These are phyloP conservation scores for Panonychus citri DNA, from an alignment of 1,140 invertebrate genomes.

Conservation along the genomic window DNA sequence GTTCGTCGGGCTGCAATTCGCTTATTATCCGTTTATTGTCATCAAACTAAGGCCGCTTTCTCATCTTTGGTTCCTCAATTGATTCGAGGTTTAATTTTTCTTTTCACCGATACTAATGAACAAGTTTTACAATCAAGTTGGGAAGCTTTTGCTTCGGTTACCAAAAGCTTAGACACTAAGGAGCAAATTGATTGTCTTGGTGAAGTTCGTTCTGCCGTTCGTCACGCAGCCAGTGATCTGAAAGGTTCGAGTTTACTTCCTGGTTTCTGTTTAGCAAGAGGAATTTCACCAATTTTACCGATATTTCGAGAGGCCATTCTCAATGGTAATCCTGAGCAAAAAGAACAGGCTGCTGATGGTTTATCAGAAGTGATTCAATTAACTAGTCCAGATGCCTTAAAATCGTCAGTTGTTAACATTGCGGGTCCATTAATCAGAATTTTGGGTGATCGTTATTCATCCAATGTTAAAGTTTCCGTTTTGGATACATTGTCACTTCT, in stretches of 20 bases:
- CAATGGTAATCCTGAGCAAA: conserved; percentile 75
- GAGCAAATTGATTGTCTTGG: conserved; percentile 58
- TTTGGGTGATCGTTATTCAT: conserved; percentile 77
- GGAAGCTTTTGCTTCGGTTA: conserved; percentile 70
- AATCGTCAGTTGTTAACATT: conserved; percentile 83
- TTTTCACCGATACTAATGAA: conserved; percentile 55
- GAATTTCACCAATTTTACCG: conserved; percentile 73
- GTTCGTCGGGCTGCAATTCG: conserved; percentile 50
- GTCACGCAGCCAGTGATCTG: conserved; percentile 64
- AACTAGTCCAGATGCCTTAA: conserved; percentile 57
- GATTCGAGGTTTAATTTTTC: conserved; percentile 55
- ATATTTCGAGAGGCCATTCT: conserved; percentile 88
- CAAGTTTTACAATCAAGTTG: conserved; percentile 59
- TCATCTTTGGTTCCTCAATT: conserved; percentile 57
- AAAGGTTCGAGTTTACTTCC: conserved; percentile 43
- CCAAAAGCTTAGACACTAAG: conserved; percentile 56
- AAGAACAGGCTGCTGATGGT: conserved; percentile 81
- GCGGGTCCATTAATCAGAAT: conserved; percentile 93
- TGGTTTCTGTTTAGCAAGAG: conserved; percentile 86
- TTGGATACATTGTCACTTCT: conserved; percentile 75
- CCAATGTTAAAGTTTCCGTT: conserved; percentile 81
- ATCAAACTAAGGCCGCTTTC: conserved; percentile 61
- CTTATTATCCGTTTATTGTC: conserved; percentile 69
- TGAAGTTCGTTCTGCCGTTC: conserved; percentile 69
- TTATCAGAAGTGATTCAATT: conserved; percentile 73